Evolutionary conservation across 2,797 vertebrate genomes (phyloP), one percentile per base, ranked within the genome.

Genomic region (Melanotaenia trifasciata): DNA sequence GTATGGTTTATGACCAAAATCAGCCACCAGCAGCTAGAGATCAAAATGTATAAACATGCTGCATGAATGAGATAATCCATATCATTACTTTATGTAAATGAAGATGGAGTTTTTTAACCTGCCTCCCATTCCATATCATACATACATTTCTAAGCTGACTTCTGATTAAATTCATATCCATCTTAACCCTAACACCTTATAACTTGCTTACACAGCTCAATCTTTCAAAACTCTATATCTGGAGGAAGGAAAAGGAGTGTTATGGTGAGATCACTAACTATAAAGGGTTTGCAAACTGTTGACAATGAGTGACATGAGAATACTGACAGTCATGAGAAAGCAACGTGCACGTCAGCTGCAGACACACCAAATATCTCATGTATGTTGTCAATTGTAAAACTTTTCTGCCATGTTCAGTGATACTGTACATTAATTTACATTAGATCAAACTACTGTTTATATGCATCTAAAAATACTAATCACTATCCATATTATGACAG

Each of bases 241-340:
- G 62, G 64, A 47, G 61, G 69, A 47, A 47, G 5, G 12, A 12
- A 38, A 2, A 5, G 1, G 36, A 38, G 36, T 13, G 36, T 1
- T 38, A 13, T 38, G 10, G 63, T 33, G 79, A 84, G 65, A 69
- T 85, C 70, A 59, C 54, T 24, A 38, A 38, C 10, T 12, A 38
- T 10, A 38, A 2, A 12, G 66, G 74, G 45, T 18, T 0, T 3
- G 14, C 32, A 20, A 24, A 36, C 57, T 38, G 73, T 60, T 56
- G 79, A 76, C 76, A 43, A 7, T 70, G 86, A 87, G 58, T 87
- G 87, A 84, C 82, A 69, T 65, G 57, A 18, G 79, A 73, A 82
- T 71, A 74, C 59, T 72, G 85, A 88, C 64, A 58, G 5, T 84
- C 88, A 90, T 68, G 66, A 74, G 70, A 73, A 4, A 57, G 40